A percentile compares a stretch with the other conserved stretches of the same genome.
These are phyloP conservation scores for Litoditis marina DNA, from an alignment of 2,888 invertebrate species.

Conservation along the genomic window DNA sequence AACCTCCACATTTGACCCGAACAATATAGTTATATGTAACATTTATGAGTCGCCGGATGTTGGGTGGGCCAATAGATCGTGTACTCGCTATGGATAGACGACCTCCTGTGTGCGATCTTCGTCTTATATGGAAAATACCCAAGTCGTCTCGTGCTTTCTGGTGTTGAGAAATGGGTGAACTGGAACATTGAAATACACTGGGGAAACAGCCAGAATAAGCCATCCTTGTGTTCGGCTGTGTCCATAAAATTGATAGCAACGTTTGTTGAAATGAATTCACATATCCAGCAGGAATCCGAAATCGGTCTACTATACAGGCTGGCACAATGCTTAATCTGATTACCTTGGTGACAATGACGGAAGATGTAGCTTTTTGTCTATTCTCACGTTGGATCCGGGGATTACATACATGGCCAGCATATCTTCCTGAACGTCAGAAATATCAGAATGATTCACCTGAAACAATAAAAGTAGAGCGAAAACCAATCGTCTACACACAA, in stretches of 20 bases:
- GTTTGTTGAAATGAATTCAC: too few relatives aligned
- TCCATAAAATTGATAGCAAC: too few relatives aligned
- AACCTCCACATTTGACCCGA: slow-evolving; percentile 29
- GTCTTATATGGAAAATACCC: slow-evolving; percentile 18
- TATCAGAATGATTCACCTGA: slow-evolving; percentile 27
- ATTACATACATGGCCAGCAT: slow-evolving; percentile 54
- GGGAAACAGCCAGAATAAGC: too few relatives aligned
- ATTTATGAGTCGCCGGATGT: slow-evolving; percentile 23
- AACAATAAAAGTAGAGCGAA: slow-evolving; percentile 3
- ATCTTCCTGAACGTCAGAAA: slow-evolving; percentile 50
- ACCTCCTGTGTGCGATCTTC: slow-evolving; percentile 19
- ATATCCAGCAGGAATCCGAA: too few relatives aligned
- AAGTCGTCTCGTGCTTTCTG: too few relatives aligned
- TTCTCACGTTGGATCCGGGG: slow-evolving; percentile 44
- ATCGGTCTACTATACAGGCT: neutral
- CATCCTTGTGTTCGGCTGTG: too few relatives aligned
- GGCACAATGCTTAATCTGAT: too few relatives aligned
- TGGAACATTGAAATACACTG: too few relatives aligned
- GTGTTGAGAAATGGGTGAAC: too few relatives aligned
- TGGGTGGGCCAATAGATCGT: slow-evolving; percentile 7
- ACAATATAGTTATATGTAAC: slow-evolving; percentile 28
- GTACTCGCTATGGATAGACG: slow-evolving; percentile 1
- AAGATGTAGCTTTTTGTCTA: slow-evolving; percentile 51
- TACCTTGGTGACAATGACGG: slow-evolving; percentile 49
- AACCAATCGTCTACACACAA: too few relatives aligned